phyloP scores from a whole-genome alignment of 2,888 invertebrate genomes.

The Endotricha flammealis region DNA sequence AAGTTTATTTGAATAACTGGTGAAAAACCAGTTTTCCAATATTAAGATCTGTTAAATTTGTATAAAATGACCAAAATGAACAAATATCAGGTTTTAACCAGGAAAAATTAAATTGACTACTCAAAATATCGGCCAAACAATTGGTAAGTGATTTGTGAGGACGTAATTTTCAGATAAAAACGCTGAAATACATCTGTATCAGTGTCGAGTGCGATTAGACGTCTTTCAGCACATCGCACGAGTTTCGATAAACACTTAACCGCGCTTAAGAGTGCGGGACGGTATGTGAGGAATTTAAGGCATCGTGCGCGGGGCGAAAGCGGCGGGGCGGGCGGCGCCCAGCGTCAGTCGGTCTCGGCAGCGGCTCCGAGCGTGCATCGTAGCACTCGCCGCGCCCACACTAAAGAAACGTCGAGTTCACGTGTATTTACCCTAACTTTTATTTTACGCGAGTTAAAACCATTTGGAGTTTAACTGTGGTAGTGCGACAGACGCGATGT shows the following conservation, averaged over 20 bases:
- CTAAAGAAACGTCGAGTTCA: constrained; percentile 38
- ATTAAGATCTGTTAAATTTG: no score
- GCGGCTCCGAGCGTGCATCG: constrained; percentile 22
- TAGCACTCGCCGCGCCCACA: constrained; percentile 17
- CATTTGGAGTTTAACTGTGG: constrained; percentile 19
- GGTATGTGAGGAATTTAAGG: constrained; percentile 51
- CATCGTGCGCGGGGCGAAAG: constrained; percentile 47
- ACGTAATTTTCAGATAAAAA: constrained; percentile 6
- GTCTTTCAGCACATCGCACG: constrained; percentile 30
- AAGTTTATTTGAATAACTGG: no score
- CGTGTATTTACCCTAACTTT: constrained; percentile 24
- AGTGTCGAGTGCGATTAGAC: constrained; percentile 34
- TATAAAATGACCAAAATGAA: no score
- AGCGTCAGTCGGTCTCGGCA: constrained; percentile 31
- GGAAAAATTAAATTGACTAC: no score
- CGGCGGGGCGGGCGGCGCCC: constrained; percentile 35
- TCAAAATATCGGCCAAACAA: no score
- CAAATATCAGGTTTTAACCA: no score
- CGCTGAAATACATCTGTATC: constrained; percentile 21
- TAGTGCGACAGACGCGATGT: constrained; percentile 41
- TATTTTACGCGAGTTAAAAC: constrained; percentile 21
- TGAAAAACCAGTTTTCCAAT: no score
- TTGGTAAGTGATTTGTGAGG: no score
- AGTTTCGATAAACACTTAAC: constrained; percentile 45
- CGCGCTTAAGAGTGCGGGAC: constrained; percentile 42